Percentiles rank a stretch among this genome's conserved stretches.
Conservation (phyloP, 2,888 invertebrate species). For the Pyrrhosoma nymphula region DNA sequence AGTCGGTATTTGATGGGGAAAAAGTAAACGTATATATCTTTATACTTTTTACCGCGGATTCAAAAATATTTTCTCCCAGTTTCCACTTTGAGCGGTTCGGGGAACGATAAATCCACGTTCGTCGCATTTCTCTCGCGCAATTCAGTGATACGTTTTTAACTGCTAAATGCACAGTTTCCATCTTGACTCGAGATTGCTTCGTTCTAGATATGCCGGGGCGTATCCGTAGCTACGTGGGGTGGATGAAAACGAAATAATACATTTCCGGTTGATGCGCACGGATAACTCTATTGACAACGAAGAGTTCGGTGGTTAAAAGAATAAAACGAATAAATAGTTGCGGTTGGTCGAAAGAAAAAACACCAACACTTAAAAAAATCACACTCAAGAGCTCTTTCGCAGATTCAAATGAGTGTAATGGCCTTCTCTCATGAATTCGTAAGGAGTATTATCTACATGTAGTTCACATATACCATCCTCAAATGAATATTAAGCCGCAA, state of each 20-base stretch:
- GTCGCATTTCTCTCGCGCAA: not conserved
- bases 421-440: too few species aligned
- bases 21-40: not conserved
- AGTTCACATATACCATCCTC: too few species aligned
- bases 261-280: not conserved
- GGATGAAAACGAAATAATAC: not conserved
- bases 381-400: too few species aligned
- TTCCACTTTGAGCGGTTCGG: too few species aligned
- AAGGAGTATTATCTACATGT: too few species aligned
- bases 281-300: not conserved
- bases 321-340: not conserved
- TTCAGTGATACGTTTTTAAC: not conserved
- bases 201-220: not conserved
- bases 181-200: not conserved
- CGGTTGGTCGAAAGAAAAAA: not conserved
- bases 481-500: too few species aligned
- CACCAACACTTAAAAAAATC: too few species aligned
- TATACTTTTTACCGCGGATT: too few species aligned
- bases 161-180: not conserved
- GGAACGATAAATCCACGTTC: too few species aligned
- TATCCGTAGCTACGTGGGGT: not conserved
- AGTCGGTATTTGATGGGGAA: not conserved
- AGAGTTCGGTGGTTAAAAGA: not conserved
- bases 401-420: too few species aligned
- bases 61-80: too few species aligned